Conservation (phyloP, 2,113 vertebrate genomes). For the Balaenoptera acutorostrata region DNA sequence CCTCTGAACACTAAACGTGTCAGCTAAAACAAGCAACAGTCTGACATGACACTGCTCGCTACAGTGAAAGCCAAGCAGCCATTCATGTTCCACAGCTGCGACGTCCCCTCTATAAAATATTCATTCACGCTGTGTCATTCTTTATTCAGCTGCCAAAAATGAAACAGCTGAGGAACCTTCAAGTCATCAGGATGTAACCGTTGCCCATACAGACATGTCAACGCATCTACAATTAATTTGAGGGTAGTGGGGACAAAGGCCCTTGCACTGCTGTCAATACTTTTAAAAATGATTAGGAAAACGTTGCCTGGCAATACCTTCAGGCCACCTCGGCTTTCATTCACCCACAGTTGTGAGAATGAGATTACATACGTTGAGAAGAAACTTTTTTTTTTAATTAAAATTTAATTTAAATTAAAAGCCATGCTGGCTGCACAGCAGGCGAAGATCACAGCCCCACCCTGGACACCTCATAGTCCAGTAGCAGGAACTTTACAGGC, state of each 20-base stretch:
- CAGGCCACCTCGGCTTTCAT: neutral
- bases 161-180: neutral
- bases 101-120: neutral
- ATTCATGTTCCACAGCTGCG: neutral
- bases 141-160: neutral
- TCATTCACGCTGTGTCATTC: neutral
- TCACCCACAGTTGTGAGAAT: neutral
- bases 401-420: neutral
- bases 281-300: neutral
- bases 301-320: rapidly evolving
- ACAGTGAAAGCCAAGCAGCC: conserved; percentile 21
- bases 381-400: neutral
- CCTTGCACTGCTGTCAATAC: neutral
- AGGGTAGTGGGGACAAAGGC: neutral
- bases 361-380: neutral
- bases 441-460: neutral
- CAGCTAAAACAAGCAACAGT: conserved; percentile 35
- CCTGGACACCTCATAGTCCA: neutral
- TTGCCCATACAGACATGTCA: neutral
- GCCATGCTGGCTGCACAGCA: rapidly evolving
- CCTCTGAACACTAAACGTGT: neutral
- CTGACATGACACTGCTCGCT: neutral
- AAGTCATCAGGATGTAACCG: rapidly evolving
- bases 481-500: neutral
- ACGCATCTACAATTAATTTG: neutral